A percentile compares a stretch with the other conserved stretches of the same genome.
phyloP scores from a whole-genome alignment of 1,140 invertebrate species.

The Drosophila watanabei region DNA sequence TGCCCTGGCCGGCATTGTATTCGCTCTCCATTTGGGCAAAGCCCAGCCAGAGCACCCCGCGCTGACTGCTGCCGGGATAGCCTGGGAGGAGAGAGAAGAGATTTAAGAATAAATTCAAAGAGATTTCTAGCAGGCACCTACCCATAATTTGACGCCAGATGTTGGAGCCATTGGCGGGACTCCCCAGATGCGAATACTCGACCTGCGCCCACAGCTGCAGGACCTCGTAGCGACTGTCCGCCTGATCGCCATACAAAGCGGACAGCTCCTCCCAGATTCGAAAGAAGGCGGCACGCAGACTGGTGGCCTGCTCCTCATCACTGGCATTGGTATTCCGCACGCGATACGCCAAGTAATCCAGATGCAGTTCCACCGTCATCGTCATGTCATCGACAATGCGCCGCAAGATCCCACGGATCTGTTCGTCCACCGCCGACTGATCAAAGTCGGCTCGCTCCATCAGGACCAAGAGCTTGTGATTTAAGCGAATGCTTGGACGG shows the following conservation, averaged over 20 bases:
- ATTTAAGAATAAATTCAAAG: not conserved
- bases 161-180: constrained; percentile 38
- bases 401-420: constrained; percentile 14
- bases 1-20: constrained; percentile 29
- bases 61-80: constrained; percentile 55
- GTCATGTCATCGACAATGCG: constrained; percentile 15
- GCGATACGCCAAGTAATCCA: constrained; percentile 64
- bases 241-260: constrained; percentile 64
- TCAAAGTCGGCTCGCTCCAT: constrained; percentile 33
- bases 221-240: constrained; percentile 76
- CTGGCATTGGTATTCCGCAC: constrained; percentile 36
- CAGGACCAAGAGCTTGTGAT: constrained; percentile 49
- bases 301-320: constrained; percentile 18
- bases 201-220: constrained; percentile 78
- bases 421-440: constrained; percentile 12
- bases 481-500: constrained; percentile 22
- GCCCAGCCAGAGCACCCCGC: constrained; percentile 42
- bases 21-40: constrained; percentile 62
- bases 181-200: constrained; percentile 63
- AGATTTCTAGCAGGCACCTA: not conserved
- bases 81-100: constrained; percentile 33
- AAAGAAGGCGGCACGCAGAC: constrained; percentile 63
- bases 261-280: constrained; percentile 71
- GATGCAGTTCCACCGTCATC: constrained; percentile 54
- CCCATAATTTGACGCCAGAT: constrained; percentile 76